These are phyloP conservation scores for Temnothorax curvispinosus DNA, from an alignment of 1,140 invertebrate species.

Conservation along the genomic window DNA sequence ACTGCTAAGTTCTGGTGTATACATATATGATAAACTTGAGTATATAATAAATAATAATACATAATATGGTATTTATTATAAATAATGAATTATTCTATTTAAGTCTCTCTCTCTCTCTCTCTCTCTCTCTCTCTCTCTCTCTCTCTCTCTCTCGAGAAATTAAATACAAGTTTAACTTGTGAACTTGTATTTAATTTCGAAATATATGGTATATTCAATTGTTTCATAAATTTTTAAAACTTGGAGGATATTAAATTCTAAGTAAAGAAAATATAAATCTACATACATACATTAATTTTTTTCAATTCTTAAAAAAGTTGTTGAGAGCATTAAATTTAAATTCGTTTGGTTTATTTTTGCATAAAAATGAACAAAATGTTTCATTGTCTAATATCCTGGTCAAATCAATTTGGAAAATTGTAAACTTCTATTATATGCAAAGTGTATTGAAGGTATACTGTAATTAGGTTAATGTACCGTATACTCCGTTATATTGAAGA, in stretches of 20 bases:
- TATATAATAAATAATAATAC: background rate
- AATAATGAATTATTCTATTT: background rate
- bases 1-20: background rate
- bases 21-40: background rate
- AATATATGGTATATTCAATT: background rate
- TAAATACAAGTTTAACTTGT: background rate
- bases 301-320: background rate
- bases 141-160: background rate
- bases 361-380: background rate
- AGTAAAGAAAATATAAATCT: background rate
- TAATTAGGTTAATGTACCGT: constrained; percentile 61
- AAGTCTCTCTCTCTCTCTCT: background rate
- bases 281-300: background rate
- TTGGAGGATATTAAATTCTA: background rate
- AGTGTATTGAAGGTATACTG: constrained; percentile 25
- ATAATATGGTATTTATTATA: background rate
- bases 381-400: background rate
- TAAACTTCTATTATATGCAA: constrained; percentile 32
- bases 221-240: background rate
- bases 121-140: background rate
- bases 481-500: constrained; percentile 18
- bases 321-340: background rate
- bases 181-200: background rate
- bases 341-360: background rate
- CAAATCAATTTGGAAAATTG: constrained; percentile 35